phyloP scores from a whole-genome alignment of 2,113 vertebrate species.

The Miniopterus natalensis region DNA sequence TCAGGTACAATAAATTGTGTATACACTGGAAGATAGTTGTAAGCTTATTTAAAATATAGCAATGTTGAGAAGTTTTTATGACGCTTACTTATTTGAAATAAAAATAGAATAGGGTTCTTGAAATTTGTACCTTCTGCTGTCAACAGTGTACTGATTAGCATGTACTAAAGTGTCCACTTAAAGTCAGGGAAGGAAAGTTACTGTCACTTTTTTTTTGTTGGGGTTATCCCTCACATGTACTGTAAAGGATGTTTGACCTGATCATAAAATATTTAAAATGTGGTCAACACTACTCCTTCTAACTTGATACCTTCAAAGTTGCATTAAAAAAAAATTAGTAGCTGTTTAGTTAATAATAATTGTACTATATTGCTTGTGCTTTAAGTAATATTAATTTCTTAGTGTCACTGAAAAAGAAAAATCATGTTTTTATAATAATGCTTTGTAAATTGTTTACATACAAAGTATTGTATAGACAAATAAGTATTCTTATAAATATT shows the following conservation, averaged over 20 bases:
- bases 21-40: conserved; percentile 44
- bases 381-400: conserved; percentile 41
- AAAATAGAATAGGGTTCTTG: conserved; percentile 59
- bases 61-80: conserved; percentile 52
- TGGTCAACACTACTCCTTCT: background rate
- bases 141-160: conserved; percentile 21
- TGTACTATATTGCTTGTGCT: background rate
- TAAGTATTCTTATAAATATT: background rate
- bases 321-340: conserved; percentile 35
- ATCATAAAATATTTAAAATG: conserved; percentile 53
- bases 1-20: conserved; percentile 77
- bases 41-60: conserved; percentile 68
- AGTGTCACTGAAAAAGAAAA: conserved; percentile 7
- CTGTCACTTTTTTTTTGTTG: conserved; percentile 25
- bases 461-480: background rate
- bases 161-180: conserved; percentile 43
- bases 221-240: background rate
- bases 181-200: conserved; percentile 39
- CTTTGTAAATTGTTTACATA: background rate
- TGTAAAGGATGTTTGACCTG: background rate
- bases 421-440: conserved; percentile 58
- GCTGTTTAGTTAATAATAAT: conserved; percentile 60
- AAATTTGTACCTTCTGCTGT: conserved; percentile 57
- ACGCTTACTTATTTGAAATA: conserved; percentile 71
- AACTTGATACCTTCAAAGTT: conserved; percentile 33